These are phyloP conservation scores for Lagopus leucura DNA, from an alignment of 2,113 vertebrate genomes.

Conservation along the genomic window DNA sequence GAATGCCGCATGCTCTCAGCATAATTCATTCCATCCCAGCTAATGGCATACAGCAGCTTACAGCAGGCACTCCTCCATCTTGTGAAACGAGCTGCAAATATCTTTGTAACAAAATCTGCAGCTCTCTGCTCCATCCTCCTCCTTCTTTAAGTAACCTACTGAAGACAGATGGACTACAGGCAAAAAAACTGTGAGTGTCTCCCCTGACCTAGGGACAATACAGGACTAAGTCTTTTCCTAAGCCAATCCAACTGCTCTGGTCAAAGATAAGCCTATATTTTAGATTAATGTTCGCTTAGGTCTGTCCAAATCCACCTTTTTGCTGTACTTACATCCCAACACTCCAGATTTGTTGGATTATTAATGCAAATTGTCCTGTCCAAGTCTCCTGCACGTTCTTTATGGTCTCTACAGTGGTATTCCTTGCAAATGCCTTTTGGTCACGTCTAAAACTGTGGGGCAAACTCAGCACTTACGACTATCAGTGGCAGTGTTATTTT, in stretches of 20 bases:
- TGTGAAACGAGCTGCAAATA: background rate
- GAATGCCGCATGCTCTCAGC: background rate
- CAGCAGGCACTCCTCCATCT: background rate
- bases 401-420: background rate
- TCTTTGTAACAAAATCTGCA: fast-evolving
- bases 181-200: background rate
- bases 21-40: background rate
- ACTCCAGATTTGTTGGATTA: slow-evolving; percentile 3
- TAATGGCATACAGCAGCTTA: background rate
- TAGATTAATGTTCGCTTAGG: background rate
- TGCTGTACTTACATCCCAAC: background rate
- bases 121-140: background rate
- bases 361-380: slow-evolving; percentile 13
- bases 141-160: background rate
- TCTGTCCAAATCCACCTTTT: background rate
- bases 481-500: background rate
- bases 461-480: slow-evolving; percentile 6
- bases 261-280: background rate
- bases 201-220: background rate
- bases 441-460: slow-evolving; percentile 26
- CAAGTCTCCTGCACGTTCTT: background rate
- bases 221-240: background rate
- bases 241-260: background rate
- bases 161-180: background rate
- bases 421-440: slow-evolving; percentile 40